Evolutionary conservation across 1,140 invertebrate genomes (phyloP).

Genomic region (Ips typographus): DNA sequence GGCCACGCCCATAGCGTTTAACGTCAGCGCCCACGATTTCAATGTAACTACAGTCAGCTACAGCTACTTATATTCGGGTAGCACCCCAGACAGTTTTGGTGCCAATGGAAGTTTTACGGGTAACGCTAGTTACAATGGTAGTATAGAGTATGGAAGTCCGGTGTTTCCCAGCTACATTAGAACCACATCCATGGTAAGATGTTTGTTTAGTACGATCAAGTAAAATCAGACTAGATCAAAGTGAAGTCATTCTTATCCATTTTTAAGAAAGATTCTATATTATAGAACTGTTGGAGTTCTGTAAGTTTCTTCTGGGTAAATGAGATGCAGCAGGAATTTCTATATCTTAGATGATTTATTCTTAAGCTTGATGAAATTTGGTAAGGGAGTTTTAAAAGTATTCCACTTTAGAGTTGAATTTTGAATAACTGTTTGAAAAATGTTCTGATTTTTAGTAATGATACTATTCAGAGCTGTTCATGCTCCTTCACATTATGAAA

Average conservation of each 20-base stretch:
- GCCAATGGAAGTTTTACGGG: conserved; percentile 40
- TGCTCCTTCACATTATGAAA: no score
- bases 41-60: conserved; percentile 40
- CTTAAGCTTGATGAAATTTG: no score
- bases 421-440: no score
- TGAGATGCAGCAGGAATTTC: no score
- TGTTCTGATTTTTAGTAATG: no score
- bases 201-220: neutral
- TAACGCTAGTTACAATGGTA: conserved; percentile 38
- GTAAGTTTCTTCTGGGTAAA: no score
- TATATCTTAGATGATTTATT: no score
- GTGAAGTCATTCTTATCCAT: neutral
- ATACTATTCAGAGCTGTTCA: no score
- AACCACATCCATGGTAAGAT: conserved; percentile 68
- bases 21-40: conserved; percentile 31
- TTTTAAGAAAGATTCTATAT: neutral
- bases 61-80: conserved; percentile 42
- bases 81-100: conserved; percentile 29
- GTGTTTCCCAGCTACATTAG: conserved; percentile 80
- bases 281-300: no score
- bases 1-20: conserved; percentile 36
- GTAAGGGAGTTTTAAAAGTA: no score
- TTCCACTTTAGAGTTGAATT: no score
- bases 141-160: conserved; percentile 35
- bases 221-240: neutral